phyloP scores from a whole-genome alignment of 37 sponge, comb jelly and placozoan genomes.

The Beroe forskalii region DNA sequence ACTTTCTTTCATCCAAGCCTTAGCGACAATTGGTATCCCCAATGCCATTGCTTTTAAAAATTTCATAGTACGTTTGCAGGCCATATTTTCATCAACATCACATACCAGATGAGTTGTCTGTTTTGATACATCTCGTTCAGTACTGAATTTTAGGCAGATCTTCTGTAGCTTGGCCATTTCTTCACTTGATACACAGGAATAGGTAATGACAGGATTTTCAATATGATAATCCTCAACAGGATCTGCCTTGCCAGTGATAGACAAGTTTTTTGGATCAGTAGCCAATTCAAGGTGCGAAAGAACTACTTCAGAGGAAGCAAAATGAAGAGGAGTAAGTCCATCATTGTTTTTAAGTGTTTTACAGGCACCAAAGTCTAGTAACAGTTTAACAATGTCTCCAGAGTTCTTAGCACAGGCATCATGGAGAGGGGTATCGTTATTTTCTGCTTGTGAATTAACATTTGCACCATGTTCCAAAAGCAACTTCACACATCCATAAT shows the following conservation, averaged over 20 bases:
- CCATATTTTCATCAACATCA: background rate
- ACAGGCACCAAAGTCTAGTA: constrained; percentile 30
- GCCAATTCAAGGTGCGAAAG: background rate
- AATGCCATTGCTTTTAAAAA: constrained; percentile 28
- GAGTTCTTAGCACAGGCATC: background rate
- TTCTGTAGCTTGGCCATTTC: background rate
- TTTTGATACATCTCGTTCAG: background rate
- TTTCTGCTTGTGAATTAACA: constrained; percentile 18
- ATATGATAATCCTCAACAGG: background rate
- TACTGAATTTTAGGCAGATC: background rate
- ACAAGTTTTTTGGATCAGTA: background rate
- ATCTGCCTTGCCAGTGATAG: background rate
- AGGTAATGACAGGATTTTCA: background rate
- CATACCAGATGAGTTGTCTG: constrained; percentile 14
- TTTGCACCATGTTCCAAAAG: constrained; percentile 19
- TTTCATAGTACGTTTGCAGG: constrained; percentile 16
- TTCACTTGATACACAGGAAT: background rate
- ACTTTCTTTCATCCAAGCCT: constrained; percentile 3
- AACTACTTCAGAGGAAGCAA: background rate
- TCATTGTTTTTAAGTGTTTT: constrained; percentile 31
- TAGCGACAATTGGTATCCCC: background rate
- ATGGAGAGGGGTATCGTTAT: constrained; percentile 44
- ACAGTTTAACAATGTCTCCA: background rate
- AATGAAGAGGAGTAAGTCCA: constrained; percentile 6
- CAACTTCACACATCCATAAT: background rate